phyloP scores from a whole-genome alignment of 2,888 invertebrate genomes.

The Aethes cnicana region DNA sequence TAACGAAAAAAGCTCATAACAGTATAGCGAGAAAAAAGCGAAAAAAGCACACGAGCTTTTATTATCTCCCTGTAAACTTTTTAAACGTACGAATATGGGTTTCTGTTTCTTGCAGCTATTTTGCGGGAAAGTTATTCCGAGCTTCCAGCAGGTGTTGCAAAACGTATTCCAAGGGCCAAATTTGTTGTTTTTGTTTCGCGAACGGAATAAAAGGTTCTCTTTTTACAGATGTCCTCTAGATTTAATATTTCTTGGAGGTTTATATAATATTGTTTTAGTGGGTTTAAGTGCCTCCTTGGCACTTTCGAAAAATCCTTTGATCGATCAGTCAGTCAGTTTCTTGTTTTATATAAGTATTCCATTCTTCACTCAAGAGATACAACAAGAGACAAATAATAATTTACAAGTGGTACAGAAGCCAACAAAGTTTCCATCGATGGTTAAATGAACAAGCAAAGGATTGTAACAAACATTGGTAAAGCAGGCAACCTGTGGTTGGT shows the following conservation, averaged over 20 bases:
- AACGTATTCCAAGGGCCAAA: slow-evolving; percentile 21
- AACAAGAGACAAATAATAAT: no score
- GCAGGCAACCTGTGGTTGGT: no score
- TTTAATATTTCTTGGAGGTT: not conserved
- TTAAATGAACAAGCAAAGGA: no score
- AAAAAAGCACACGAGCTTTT: not conserved
- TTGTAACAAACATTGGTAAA: no score
- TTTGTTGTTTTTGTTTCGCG: slow-evolving; percentile 27
- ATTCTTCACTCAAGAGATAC: no score
- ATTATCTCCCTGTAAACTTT: slow-evolving; percentile 18
- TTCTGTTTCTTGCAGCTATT: slow-evolving; percentile 14
- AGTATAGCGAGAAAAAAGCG: not conserved
- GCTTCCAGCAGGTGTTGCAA: slow-evolving; percentile 27
- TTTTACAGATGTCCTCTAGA: not conserved
- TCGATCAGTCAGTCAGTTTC: no score
- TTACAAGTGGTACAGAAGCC: no score
- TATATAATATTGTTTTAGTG: not conserved
- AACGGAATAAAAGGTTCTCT: slow-evolving; percentile 11
- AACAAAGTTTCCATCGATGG: no score
- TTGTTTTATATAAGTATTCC: no score
- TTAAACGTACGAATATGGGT: slow-evolving; percentile 17
- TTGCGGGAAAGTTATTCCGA: slow-evolving; percentile 19
- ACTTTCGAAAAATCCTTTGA: no score
- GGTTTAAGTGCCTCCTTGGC: no score
- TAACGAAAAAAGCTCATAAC: not conserved